Conservation (phyloP, 2,888 invertebrate species). For the Elmis aenea region DNA sequence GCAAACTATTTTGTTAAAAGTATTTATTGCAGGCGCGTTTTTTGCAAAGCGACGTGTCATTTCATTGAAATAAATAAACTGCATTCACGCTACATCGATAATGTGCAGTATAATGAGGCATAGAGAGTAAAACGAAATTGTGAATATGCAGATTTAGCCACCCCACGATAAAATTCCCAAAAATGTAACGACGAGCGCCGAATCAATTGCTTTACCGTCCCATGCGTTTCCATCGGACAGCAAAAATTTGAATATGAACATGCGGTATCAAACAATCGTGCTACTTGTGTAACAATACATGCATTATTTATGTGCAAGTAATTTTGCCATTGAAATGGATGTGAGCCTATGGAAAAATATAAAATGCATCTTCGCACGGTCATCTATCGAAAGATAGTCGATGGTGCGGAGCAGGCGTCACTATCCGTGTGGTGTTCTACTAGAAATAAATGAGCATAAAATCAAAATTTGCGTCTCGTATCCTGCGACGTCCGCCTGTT, state of each 20-base stretch:
- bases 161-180: conserved; percentile 25
- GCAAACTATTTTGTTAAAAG: too few relatives aligned
- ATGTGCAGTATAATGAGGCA: too few relatives aligned
- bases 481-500: conserved; percentile 42
- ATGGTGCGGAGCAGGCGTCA: conserved; percentile 8
- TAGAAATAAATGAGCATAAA: conserved; percentile 46
- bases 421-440: conserved; percentile 32
- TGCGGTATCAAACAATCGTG: conserved; percentile 38
- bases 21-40: too few relatives aligned
- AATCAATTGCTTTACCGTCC: conserved; percentile 31
- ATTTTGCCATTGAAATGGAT: conserved; percentile 33
- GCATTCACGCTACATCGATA: too few relatives aligned
- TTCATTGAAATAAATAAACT: too few relatives aligned
- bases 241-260: conserved; percentile 41
- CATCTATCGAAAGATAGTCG: not conserved
- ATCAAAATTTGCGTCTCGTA: conserved; percentile 44
- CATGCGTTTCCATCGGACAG: conserved; percentile 26
- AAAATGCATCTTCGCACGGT: conserved; percentile 16
- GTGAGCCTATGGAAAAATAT: conserved; percentile 29
- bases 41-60: too few relatives aligned
- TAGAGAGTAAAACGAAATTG: too few relatives aligned
- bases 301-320: conserved; percentile 38
- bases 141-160: conserved; percentile 28
- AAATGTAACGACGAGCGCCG: conserved; percentile 27
- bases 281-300: conserved; percentile 40